These are phyloP conservation scores for Timema cristinae DNA, from an alignment of 2,888 invertebrate species.

Conservation along the genomic window DNA sequence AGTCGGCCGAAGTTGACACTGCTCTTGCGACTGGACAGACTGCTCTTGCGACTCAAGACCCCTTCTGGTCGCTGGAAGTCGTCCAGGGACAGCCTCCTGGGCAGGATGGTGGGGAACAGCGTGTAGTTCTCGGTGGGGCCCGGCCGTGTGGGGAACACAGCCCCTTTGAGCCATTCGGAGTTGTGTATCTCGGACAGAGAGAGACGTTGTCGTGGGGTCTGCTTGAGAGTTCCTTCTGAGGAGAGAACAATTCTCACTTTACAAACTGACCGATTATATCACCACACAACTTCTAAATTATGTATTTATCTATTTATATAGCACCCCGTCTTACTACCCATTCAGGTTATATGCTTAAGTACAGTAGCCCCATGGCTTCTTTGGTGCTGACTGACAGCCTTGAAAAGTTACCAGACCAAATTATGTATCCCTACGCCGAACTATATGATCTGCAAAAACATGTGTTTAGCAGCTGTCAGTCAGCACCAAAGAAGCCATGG, in stretches of 20 bases:
- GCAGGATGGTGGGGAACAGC: conserved; percentile 19
- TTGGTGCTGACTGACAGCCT: too few species aligned
- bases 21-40: conserved; percentile 14
- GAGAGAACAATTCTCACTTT: conserved; percentile 17
- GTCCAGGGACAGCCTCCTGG: not conserved
- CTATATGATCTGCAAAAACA: too few species aligned
- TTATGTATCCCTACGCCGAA: too few species aligned
- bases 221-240: conserved; percentile 50
- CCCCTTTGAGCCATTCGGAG: conserved; percentile 55
- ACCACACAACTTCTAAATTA: too few species aligned
- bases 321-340: too few species aligned
- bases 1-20: conserved; percentile 39
- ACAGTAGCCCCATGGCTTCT: too few species aligned
- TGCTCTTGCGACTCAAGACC: not conserved
- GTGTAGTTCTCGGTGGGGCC: conserved; percentile 26
- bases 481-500: too few species aligned
- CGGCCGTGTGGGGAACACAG: conserved; percentile 33
- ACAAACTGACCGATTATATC: too few species aligned
- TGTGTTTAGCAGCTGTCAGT: too few species aligned
- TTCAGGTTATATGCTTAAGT: too few species aligned
- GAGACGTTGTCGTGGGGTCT: conserved; percentile 48
- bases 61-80: not conserved
- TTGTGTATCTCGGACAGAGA: conserved; percentile 48
- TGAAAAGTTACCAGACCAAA: too few species aligned
- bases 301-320: too few species aligned